Percentiles rank a stretch among this genome's conserved stretches.
phyloP scores from a whole-genome alignment of 2,113 vertebrate genomes.

The Takifugu flavidus region DNA sequence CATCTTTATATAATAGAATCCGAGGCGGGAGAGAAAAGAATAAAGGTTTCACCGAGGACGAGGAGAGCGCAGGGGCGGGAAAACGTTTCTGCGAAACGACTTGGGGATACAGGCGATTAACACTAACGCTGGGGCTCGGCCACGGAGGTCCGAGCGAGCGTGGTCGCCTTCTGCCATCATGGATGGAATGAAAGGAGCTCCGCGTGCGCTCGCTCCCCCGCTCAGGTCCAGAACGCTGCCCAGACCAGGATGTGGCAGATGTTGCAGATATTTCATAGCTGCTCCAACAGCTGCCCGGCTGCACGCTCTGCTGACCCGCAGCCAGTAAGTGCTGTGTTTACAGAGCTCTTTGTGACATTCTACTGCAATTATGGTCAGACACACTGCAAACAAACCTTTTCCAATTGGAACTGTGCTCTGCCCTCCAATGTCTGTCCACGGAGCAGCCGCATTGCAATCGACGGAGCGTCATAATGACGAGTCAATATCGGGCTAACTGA shows the following conservation, averaged over 20 bases:
- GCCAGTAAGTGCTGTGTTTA: slow-evolving; percentile 10
- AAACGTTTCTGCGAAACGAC: slow-evolving; percentile 21
- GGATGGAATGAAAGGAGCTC: slow-evolving; percentile 1
- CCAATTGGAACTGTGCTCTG: too few species aligned
- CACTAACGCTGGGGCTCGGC: slow-evolving; percentile 16
- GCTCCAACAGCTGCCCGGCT: slow-evolving; percentile 3
- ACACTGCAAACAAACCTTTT: neutral
- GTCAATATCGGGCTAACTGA: too few species aligned
- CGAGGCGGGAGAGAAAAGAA: neutral
- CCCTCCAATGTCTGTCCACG: too few species aligned
- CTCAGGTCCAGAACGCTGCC: too few species aligned
- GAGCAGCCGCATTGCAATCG: too few species aligned
- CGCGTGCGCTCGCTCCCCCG: neutral
- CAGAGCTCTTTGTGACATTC: neutral
- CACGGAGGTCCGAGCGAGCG: slow-evolving; percentile 15
- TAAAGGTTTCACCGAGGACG: slow-evolving; percentile 17
- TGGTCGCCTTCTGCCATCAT: neutral
- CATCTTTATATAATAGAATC: slow-evolving; percentile 58
- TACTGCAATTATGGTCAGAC: neutral
- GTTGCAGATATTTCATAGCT: slow-evolving; percentile 1
- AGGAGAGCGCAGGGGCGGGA: slow-evolving; percentile 40
- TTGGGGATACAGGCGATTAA: slow-evolving; percentile 6
- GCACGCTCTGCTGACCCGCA: slow-evolving; percentile 13
- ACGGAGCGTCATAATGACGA: too few species aligned
- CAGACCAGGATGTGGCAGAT: neutral